A percentile compares a stretch with the other conserved stretches of the same genome.
phyloP scores from a whole-genome alignment of 2,888 invertebrate species.

The Conchocele bisecta region DNA sequence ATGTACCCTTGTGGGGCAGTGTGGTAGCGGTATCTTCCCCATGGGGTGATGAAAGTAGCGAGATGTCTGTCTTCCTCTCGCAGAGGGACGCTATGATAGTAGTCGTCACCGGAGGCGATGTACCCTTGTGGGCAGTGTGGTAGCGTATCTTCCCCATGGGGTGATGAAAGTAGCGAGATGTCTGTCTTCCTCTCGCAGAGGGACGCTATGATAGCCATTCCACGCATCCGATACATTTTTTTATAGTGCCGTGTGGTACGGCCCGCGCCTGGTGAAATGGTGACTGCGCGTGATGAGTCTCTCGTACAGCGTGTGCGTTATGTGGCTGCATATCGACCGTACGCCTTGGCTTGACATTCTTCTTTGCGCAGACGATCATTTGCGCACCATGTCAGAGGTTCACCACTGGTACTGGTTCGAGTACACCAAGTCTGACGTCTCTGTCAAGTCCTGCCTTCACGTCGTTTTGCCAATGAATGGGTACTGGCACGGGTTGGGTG shows the following conservation, averaged over 20 bases:
- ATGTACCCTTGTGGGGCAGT: no score
- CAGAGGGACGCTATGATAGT: no score
- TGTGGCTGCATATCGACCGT: slow-evolving; percentile 60
- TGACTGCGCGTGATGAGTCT: slow-evolving; percentile 61
- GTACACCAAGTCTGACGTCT: slow-evolving; percentile 37
- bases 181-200: slow-evolving; percentile 28
- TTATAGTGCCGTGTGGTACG: slow-evolving; percentile 38
- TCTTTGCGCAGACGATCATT: slow-evolving; percentile 48
- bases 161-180: slow-evolving; percentile 57
- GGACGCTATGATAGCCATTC: no score
- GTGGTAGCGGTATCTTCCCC: slow-evolving; percentile 53
- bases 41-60: no score
- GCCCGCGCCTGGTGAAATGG: slow-evolving; percentile 60
- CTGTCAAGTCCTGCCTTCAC: slow-evolving; percentile 37
- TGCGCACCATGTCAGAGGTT: slow-evolving; percentile 53
- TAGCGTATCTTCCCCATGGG: slow-evolving; percentile 56
- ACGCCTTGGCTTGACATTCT: slow-evolving; percentile 32
- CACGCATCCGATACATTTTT: slow-evolving; percentile 52
- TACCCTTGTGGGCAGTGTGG: slow-evolving; percentile 49
- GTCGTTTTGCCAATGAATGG: slow-evolving; percentile 37
- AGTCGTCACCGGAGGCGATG: slow-evolving; percentile 54
- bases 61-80: no score
- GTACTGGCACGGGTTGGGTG: slow-evolving; percentile 45
- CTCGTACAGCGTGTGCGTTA: slow-evolving; percentile 52
- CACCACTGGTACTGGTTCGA: slow-evolving; percentile 44